phyloP scores from a whole-genome alignment of 1,140 invertebrate genomes.

The Leucophenga varia region DNA sequence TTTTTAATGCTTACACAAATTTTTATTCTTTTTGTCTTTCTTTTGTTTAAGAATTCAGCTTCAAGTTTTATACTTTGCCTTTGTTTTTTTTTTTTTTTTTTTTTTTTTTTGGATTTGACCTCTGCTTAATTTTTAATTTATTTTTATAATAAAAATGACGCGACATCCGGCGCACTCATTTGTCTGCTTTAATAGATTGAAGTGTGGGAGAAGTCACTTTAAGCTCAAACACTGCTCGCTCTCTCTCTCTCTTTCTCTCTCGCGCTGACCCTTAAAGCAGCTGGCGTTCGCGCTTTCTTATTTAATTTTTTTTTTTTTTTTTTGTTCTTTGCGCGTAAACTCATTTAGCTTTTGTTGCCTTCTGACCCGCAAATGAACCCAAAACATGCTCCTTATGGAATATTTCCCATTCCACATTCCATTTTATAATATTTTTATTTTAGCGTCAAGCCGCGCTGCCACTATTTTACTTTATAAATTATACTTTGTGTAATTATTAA shows the following conservation, averaged over 20 bases:
- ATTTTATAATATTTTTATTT: no score
- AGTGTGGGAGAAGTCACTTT: no score
- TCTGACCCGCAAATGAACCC: no score
- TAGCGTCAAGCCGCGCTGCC: no score
- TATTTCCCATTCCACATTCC: no score
- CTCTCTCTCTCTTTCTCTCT: no score
- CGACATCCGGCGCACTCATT: constrained; percentile 22
- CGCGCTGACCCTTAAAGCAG: no score
- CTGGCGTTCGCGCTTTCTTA: no score
- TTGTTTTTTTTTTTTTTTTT: constrained; percentile 18
- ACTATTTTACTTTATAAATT: constrained; percentile 33
- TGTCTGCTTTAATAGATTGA: no score
- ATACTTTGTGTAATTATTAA: constrained; percentile 48
- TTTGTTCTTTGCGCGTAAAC: constrained; percentile 20
- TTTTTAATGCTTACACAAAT: constrained; percentile 7
- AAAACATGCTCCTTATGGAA: no score
- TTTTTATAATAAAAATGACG: constrained; percentile 36
- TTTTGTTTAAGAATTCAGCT: no score
- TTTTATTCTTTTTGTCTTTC: constrained; percentile 1
- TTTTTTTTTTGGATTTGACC: constrained; percentile 13
- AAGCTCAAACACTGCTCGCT: no score
- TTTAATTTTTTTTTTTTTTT: constrained; percentile 1
- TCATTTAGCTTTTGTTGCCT: constrained; percentile 31
- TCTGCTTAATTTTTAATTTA: constrained; percentile 47
- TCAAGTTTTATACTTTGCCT: constrained; percentile 28